Conservation (phyloP, 2,888 invertebrate genomes). For the Carabus problematicus region DNA sequence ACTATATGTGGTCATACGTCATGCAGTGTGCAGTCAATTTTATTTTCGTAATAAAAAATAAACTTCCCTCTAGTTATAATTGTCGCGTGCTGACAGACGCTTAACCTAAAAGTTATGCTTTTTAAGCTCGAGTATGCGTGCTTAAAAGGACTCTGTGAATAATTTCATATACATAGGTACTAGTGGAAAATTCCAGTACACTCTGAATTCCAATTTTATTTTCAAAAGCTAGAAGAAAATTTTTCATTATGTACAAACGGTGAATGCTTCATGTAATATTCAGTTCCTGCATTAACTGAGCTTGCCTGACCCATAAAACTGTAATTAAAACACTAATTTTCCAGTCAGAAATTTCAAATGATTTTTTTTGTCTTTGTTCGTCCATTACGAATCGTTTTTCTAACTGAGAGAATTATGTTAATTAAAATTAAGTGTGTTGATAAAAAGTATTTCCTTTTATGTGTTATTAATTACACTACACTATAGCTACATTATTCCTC, state of each 20-base stretch:
- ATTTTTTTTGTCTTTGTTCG: too few relatives aligned
- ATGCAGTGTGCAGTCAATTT: constrained; percentile 36
- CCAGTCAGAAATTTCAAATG: too few relatives aligned
- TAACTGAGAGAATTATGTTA: background rate
- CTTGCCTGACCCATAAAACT: too few relatives aligned
- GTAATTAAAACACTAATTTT: too few relatives aligned
- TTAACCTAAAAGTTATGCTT: constrained; percentile 26
- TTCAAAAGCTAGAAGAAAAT: too few relatives aligned
- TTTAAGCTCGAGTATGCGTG: constrained; percentile 35
- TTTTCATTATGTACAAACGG: too few relatives aligned
- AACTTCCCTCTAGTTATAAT: constrained; percentile 18
- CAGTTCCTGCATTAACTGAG: too few relatives aligned
- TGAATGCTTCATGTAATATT: too few relatives aligned
- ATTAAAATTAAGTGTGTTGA: background rate
- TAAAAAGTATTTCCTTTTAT: constrained; percentile 12
- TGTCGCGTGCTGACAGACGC: constrained; percentile 25
- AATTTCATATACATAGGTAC: background rate
- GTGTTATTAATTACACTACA: constrained; percentile 23
- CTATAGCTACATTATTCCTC: constrained; percentile 17
- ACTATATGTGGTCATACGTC: constrained; percentile 17
- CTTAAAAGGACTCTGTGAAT: background rate
- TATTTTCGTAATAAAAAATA: constrained; percentile 28
- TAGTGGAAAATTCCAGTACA: too few relatives aligned
- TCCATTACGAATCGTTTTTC: too few relatives aligned
- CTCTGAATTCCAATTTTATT: too few relatives aligned